Base-by-base conservation (phyloP, 2,113 vertebrate genomes). In the Pangasianodon hypophthalmus region DNA sequence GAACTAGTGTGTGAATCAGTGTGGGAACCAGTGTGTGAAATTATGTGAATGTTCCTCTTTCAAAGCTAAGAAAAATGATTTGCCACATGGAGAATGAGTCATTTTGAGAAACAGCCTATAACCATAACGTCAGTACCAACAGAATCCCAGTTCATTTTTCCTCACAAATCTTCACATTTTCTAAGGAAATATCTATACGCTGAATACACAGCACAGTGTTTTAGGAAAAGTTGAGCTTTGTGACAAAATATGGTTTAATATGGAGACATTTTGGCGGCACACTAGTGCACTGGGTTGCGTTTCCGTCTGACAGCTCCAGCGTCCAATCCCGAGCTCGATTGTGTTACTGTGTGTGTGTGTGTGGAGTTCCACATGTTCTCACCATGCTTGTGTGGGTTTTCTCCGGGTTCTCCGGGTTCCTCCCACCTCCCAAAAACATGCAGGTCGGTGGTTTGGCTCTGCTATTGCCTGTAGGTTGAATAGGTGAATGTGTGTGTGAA, bases 41-140 rank as follows among this genome's bases (percentile, higher is more conserved):
- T 50, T 48, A 11, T 29, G 24, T 50, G 46, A 79, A 79, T 50
- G 75, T 48, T 79, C 37, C 19, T 44, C 44, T 50, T 48, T 79
- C 10, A 14, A 48, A 48, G 44, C 44, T 50, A 2, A 79, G 24
- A 50, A 29, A 79, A 79, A 79, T 79, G 3, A 79, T 79, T 29
- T 50, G 75, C 75, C 75, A 79, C 75, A 79, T 48, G 24, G 44
- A 79, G 75, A 79, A 29, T 50, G 75, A 79, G 10, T 79, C 75
- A 29, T 77, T 77, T 77, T 13, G 24, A 50, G 75, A 79, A 79
- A 79, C 24, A 48, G 75, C 24, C 44, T 50, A 48, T 80, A 80
- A 50, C 75, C 44, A 48, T 79, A 79, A 79, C 3, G 21, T 77
- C 73, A 77, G 73, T 44, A 44, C 24, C 18, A 19, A 44, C 37